Percentiles rank a stretch among this genome's conserved stretches.
phyloP scores from a whole-genome alignment of 2,797 vertebrate species.

The Moxostoma hubbsi region DNA sequence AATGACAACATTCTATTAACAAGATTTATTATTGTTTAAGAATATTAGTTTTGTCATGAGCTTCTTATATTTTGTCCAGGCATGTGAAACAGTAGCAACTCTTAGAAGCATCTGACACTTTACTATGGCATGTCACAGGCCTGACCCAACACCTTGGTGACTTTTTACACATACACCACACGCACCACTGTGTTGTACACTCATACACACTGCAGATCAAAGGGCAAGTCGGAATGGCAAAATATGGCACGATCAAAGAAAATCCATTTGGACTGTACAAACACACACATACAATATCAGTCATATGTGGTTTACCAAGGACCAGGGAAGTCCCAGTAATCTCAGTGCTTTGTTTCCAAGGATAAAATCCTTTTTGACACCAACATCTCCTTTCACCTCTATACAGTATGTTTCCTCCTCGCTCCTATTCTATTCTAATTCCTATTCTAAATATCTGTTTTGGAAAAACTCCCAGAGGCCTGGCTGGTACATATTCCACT shows the following conservation, averaged over 20 bases:
- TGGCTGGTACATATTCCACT: constrained; percentile 23
- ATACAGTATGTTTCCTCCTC: constrained; percentile 57
- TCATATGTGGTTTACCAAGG: background rate
- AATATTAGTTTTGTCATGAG: constrained; percentile 60
- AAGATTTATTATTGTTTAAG: background rate
- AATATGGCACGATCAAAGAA: background rate
- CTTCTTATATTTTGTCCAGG: constrained; percentile 71
- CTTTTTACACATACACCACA: constrained; percentile 48
- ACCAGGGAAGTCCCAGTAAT: constrained; percentile 3
- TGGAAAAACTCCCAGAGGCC: constrained; percentile 82
- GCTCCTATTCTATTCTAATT: constrained; percentile 78
- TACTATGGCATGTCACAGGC: constrained; percentile 75
- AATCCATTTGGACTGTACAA: constrained; percentile 4
- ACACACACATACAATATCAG: constrained; percentile 3
- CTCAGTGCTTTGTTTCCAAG: background rate
- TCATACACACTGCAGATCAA: background rate
- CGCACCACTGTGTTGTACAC: background rate
- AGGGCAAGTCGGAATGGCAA: background rate
- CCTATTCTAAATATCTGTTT: constrained; percentile 85
- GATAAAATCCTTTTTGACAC: constrained; percentile 15
- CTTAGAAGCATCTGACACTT: constrained; percentile 69
- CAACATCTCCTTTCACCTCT: constrained; percentile 26
- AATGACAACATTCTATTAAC: too few relatives aligned
- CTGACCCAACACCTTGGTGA: constrained; percentile 61
- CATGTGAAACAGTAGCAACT: constrained; percentile 74